These are phyloP conservation scores for Drosophila stalkeri DNA, from an alignment of 2,888 invertebrate species.

Conservation along the genomic window DNA sequence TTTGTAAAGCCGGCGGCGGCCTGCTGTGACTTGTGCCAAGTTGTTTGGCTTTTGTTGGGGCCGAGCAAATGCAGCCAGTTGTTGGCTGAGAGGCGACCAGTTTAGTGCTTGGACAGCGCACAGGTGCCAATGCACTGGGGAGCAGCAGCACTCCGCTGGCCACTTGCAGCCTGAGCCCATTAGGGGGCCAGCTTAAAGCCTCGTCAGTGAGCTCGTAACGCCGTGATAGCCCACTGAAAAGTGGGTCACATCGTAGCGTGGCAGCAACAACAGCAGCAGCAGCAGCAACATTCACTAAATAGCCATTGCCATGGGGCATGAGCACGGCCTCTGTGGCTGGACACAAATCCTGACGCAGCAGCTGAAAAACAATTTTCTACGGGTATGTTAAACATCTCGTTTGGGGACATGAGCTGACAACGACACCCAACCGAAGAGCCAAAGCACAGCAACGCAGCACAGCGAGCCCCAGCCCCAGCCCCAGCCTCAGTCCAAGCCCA, in stretches of 20 bases:
- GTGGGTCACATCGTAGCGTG: slow-evolving; percentile 72
- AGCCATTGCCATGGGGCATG: slow-evolving; percentile 51
- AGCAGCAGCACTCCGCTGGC: slow-evolving; percentile 12
- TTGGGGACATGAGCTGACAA: slow-evolving; percentile 66
- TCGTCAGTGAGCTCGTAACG: slow-evolving; percentile 39
- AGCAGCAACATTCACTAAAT: slow-evolving; percentile 63
- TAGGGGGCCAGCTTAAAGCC: slow-evolving; percentile 70
- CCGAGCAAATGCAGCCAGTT: slow-evolving; percentile 53
- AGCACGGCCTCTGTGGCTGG: slow-evolving; percentile 28
- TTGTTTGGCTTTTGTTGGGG: slow-evolving; percentile 66
- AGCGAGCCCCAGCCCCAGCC: slow-evolving; percentile 3
- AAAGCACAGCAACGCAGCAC: background rate
- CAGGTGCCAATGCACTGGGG: slow-evolving; percentile 54
- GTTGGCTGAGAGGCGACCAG: slow-evolving; percentile 67
- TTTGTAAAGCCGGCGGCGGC: slow-evolving; percentile 65
- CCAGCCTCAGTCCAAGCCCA: background rate
- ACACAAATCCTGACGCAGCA: slow-evolving; percentile 78
- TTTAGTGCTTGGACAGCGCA: slow-evolving; percentile 25
- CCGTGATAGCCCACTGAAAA: slow-evolving; percentile 51
- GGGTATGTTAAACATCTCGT: slow-evolving; percentile 78
- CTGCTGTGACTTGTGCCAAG: slow-evolving; percentile 78
- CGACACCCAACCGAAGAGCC: slow-evolving; percentile 47
- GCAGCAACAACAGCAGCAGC: slow-evolving; percentile 50
- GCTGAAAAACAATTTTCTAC: slow-evolving; percentile 79
- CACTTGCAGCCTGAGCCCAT: slow-evolving; percentile 56